Conservation (phyloP, 2,797 vertebrate species). For the Syndactyla subalaris region DNA sequence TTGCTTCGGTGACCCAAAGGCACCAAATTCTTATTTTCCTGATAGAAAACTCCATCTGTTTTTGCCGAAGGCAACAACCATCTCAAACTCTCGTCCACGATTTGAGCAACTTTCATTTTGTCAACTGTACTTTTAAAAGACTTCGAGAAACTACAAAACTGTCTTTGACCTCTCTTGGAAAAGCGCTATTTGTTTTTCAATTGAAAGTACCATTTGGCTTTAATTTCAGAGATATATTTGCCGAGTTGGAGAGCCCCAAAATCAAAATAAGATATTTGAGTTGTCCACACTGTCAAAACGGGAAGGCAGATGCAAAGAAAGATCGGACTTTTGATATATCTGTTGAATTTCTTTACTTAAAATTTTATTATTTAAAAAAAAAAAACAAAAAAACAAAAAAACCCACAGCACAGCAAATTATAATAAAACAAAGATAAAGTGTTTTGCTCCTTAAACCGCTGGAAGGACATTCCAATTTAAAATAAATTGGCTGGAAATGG, state of each 20-base stretch:
- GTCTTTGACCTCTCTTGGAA: not conserved
- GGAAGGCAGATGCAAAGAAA: not conserved
- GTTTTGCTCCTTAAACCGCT: not conserved
- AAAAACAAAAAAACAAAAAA: too few relatives aligned
- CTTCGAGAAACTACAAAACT: not conserved
- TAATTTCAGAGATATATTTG: not conserved
- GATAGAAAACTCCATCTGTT: not conserved
- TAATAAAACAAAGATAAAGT: not conserved
- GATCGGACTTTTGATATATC: not conserved
- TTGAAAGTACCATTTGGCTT: not conserved
- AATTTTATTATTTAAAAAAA: not conserved
- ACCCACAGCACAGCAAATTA: accelerated
- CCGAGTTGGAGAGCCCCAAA: not conserved
- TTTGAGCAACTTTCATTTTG: not conserved
- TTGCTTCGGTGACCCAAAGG: not conserved
- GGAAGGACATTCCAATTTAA: not conserved
- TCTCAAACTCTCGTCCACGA: accelerated
- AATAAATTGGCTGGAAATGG: not conserved
- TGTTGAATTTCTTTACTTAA: not conserved
- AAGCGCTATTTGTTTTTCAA: not conserved
- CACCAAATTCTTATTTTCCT: not conserved
- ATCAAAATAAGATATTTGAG: not conserved
- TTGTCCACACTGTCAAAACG: not conserved
- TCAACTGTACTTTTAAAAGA: not conserved
- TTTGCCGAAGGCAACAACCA: not conserved